These are phyloP conservation scores for Pinctada fucata DNA, from an alignment of 2,888 invertebrate species.

Conservation along the genomic window DNA sequence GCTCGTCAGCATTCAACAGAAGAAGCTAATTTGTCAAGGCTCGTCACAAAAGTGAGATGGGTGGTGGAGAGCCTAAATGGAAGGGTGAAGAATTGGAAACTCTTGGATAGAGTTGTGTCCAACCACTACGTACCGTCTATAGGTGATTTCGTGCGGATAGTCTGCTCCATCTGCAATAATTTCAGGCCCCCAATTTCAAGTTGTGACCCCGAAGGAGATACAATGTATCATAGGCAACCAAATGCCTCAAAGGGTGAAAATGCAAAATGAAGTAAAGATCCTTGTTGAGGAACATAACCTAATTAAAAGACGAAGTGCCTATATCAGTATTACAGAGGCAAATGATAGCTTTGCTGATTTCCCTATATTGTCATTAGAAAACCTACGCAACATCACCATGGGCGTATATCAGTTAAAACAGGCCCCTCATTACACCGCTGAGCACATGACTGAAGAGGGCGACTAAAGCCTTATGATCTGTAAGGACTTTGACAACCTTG, in stretches of 20 bases:
- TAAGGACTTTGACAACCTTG: background rate
- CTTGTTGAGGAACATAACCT: slow-evolving; percentile 4
- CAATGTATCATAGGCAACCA: background rate
- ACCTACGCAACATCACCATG: slow-evolving; percentile 18
- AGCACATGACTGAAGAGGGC: slow-evolving; percentile 14
- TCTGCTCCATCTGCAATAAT: slow-evolving; percentile 4
- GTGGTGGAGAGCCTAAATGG: slow-evolving; percentile 29
- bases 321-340: background rate
- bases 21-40: slow-evolving; percentile 22
- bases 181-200: background rate
- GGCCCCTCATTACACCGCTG: slow-evolving; percentile 4
- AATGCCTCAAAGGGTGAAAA: background rate
- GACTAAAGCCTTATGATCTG: slow-evolving; percentile 1
- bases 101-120: slow-evolving; percentile 26
- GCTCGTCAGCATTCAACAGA: slow-evolving; percentile 23
- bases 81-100: slow-evolving; percentile 11
- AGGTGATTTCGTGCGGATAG: slow-evolving; percentile 5
- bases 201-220: background rate
- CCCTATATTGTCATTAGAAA: slow-evolving; percentile 7
- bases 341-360: background rate
- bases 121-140: slow-evolving; percentile 7
- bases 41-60: slow-evolving; percentile 37
- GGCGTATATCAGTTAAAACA: slow-evolving; percentile 27
- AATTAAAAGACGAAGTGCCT: background rate
- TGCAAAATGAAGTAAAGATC: background rate